phyloP scores from a whole-genome alignment of 2,888 invertebrate species.

The Orgyia antiqua region DNA sequence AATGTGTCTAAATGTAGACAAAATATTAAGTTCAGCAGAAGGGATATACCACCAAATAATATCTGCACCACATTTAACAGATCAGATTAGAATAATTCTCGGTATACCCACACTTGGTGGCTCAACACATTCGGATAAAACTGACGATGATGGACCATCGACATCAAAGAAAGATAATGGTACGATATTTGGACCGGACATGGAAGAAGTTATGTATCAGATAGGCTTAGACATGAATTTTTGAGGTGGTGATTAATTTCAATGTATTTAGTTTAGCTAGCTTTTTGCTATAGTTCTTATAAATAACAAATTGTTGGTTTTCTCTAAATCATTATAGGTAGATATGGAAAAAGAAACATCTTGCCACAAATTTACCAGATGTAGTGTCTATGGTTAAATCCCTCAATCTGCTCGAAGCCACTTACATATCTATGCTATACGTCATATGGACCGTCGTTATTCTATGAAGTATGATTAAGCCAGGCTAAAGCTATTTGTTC shows the following conservation, averaged over 20 bases:
- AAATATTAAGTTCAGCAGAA: conserved; percentile 91
- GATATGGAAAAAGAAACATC: too few relatives aligned
- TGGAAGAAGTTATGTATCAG: conserved; percentile 79
- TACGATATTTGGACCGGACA: conserved; percentile 47
- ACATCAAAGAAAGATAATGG: conserved; percentile 19
- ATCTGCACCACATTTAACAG: conserved; percentile 82
- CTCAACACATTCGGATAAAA: conserved; percentile 45
- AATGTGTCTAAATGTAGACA: conserved; percentile 89
- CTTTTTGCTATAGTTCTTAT: too few relatives aligned
- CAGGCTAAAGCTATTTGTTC: too few relatives aligned
- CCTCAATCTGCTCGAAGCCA: too few relatives aligned
- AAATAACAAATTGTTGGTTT: too few relatives aligned
- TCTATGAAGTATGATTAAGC: too few relatives aligned
- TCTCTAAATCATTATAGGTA: too few relatives aligned
- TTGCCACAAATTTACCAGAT: too few relatives aligned
- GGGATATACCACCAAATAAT: conserved; percentile 94
- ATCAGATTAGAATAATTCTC: conserved; percentile 84
- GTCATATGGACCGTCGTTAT: too few relatives aligned
- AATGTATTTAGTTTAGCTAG: too few relatives aligned
- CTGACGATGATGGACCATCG: conserved; percentile 4
- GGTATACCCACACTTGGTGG: conserved; percentile 77
- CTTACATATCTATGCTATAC: too few relatives aligned
- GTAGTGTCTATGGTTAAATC: too few relatives aligned
- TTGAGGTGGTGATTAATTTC: conserved; percentile 45
- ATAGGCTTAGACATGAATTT: conserved; percentile 76